Evolutionary conservation across 1,140 invertebrate species (phyloP).

Genomic region (Philotrypesis tridentata): DNA sequence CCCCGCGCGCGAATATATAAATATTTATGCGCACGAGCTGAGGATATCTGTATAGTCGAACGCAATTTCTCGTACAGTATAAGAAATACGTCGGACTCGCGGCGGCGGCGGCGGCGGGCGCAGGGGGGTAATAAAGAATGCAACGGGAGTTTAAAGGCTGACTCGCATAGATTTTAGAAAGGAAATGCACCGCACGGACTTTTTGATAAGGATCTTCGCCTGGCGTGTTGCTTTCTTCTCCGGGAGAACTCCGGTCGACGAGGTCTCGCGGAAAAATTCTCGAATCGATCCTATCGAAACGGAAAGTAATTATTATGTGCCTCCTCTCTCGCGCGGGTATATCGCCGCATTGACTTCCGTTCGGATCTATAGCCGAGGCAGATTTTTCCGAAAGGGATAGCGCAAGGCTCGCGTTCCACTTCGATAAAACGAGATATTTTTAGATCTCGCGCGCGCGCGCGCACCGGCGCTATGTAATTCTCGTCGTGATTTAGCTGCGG

Average conservation of each 20-base stretch:
- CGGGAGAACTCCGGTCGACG: background rate
- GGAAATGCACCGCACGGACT: background rate
- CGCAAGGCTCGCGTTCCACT: slow-evolving; percentile 15
- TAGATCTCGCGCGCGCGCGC: no score
- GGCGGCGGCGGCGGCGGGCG: no score
- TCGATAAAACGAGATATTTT: slow-evolving; percentile 16
- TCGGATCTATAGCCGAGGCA: background rate
- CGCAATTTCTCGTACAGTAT: background rate
- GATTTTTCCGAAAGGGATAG: background rate
- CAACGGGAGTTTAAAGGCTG: background rate
- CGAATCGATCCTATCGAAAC: slow-evolving; percentile 42
- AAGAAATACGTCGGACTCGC: background rate
- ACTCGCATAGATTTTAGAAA: slow-evolving; percentile 35
- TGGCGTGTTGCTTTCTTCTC: slow-evolving; percentile 28
- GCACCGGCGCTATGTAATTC: background rate
- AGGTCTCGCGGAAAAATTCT: slow-evolving; percentile 21
- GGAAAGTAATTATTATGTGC: slow-evolving; percentile 44
- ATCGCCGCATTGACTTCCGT: slow-evolving; percentile 20
- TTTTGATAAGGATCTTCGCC: slow-evolving; percentile 40
- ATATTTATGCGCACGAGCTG: background rate
- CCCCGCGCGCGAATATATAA: no score
- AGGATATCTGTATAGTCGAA: no score
- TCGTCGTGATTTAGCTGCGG: background rate
- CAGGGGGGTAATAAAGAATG: slow-evolving; percentile 39
- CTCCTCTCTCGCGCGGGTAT: slow-evolving; percentile 12